Evolutionary conservation across 2,113 vertebrate species (phyloP).

Genomic region (Corythaeola cristata): DNA sequence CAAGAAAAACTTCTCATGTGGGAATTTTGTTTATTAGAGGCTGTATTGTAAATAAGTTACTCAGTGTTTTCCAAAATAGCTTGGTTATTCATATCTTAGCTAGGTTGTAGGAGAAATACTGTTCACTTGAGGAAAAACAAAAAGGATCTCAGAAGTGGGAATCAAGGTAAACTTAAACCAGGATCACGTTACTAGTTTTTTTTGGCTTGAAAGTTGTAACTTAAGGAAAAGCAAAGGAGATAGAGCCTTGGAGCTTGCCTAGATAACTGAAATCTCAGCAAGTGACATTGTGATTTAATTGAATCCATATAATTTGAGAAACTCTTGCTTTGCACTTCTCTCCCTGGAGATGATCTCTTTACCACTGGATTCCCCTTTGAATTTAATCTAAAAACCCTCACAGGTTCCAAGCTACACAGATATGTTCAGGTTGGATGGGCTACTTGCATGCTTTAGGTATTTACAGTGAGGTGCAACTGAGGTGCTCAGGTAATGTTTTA

Average conservation of each 20-base stretch:
- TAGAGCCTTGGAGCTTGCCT: neutral
- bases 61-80: neutral
- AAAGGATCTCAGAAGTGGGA: neutral
- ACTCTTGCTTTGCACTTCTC: neutral
- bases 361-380: neutral
- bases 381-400: neutral
- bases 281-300: conserved; percentile 19
- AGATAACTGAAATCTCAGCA: conserved; percentile 11
- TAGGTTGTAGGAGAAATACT: neutral
- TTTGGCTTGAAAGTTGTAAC: conserved; percentile 12
- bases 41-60: neutral
- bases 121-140: neutral
- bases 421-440: neutral
- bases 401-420: neutral
- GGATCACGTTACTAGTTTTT: neutral
- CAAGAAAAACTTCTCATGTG: neutral
- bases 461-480: neutral
- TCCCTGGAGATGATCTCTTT: neutral
- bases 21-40: neutral
- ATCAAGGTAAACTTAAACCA: neutral
- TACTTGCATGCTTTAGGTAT: neutral
- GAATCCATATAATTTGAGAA: neutral
- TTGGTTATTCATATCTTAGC: neutral
- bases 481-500: neutral
- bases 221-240: neutral